Base-by-base conservation (phyloP, 1,140 invertebrate genomes). In the Orussus abietinus region DNA sequence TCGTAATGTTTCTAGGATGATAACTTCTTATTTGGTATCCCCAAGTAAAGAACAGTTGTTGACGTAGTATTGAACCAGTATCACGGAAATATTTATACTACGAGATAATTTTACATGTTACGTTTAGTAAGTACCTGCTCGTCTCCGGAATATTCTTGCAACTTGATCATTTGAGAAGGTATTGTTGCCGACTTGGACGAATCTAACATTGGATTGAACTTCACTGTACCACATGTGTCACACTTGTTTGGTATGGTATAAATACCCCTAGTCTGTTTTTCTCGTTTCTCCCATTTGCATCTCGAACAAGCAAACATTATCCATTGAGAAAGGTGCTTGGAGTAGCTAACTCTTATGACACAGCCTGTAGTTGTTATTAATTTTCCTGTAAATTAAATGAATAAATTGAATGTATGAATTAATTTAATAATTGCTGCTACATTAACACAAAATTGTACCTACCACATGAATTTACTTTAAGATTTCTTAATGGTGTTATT, bases 281-380 rank as follows among this genome's bases (percentile, higher is more conserved):
- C 22, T 11, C 62, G 32, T 40, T 48, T 57, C 38, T 57, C 48
- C 4, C 59, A 29, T 34, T 51, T 52, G 19, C 71, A 74, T 41
- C 62, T 62, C 3, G 32, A 42, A 55, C 85, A 88, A 18, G 65
- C 71, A 74, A 94, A 95, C n/a, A 84, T 82, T 69, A 95, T 77
- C 59, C 82, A 82, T 10, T 80, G 81, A 54, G 86, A 84, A 17
- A 84, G 70, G 11, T 89, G 79, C 47, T 84, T 86, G 3, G 85
- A 76, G 63, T 83, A 83, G 11, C 88, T 82, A 5, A 90, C 85
- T 60, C 90, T 77, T 36, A 91, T 88, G 0, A 96, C 87, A 43
- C 88, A 92, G 0, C 93, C 93, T 61, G 83, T 82, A 2, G 94
- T 77, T 12, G 84, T 82, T 1, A 95, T 78, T 51, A 93, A 78